Base-by-base conservation (phyloP, 2,888 invertebrate genomes). In the Bhutanitis thaidina region DNA sequence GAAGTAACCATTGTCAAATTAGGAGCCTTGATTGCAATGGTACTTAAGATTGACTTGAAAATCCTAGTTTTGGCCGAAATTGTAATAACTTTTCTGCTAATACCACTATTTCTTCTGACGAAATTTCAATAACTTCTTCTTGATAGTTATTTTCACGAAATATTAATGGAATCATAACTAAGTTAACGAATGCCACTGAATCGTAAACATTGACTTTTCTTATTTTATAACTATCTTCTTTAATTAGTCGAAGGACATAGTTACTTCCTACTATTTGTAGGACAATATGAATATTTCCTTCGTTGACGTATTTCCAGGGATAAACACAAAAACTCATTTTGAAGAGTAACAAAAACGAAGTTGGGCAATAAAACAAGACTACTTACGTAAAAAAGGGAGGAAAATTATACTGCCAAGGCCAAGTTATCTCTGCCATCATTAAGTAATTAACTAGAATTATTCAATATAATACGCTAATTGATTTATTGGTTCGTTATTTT, bases 401-500 rank as follows among this genome's bases (percentile, higher is more conserved):
- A 88, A 99, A 99, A 80, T 94, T 95, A 79, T 98, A 98, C 83
- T 98, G 98, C 98, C 98, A 98, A 43, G 98, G 98, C 95, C 94
- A 94, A 80, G 80, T 64, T 61, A 90, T 81, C 57, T 86, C 86
- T 71, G 87, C 77, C 90, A 90, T 90, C 56, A 13, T 39, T 38
- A 15, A n/a, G n/a, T n/a, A n/a, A n/a, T n/a, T n/a, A 43, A 15
- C 13, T 20, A 44, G 27, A 30, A 32, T 16, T 39, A 39, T 39
- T 41, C 3, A 16, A n/a, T 35, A 15, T 14, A 14, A 16, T 29
- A 36, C 16, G 15, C 3, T 15, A 32, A 29, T 38, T 9, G 10
- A 41, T 29, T 16, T 27, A n/a, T 10, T 9, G 15, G 9, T 36
- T 40, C 14, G n/a, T 35, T 38, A 15, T 35, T 40, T 40, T n/a